A percentile compares a stretch with the other conserved stretches of the same genome.
phyloP scores from a whole-genome alignment of 2,113 vertebrate genomes.

The Engystomops pustulosus region DNA sequence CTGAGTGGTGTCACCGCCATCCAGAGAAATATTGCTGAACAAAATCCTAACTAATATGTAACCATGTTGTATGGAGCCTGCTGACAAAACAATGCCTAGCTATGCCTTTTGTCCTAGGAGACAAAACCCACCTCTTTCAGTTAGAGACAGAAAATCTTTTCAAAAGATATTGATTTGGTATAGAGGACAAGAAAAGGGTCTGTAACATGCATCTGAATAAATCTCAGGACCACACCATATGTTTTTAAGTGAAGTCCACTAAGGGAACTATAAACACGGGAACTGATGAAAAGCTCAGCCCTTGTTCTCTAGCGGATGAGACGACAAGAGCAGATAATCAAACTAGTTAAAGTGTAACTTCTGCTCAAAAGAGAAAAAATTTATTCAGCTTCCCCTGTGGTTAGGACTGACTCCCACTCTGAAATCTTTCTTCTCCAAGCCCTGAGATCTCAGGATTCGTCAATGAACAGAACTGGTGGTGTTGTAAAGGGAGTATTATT shows the following conservation, averaged over 20 bases:
- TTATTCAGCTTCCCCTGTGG: background rate
- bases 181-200: constrained; percentile 13
- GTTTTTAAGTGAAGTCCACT: constrained; percentile 7
- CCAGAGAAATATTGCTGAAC: background rate
- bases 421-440: background rate
- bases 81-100: constrained; percentile 22
- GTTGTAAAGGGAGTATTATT: background rate
- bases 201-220: constrained; percentile 22
- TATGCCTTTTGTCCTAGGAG: background rate
- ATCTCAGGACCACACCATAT: constrained; percentile 5
- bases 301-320: constrained; percentile 12
- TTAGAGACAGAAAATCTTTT: background rate
- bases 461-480: background rate
- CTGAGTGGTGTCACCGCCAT: constrained; percentile 17
- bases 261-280: background rate
- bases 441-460: background rate
- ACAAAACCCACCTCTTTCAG: constrained; percentile 7
- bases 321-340: background rate
- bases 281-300: background rate
- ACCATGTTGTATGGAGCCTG: background rate
- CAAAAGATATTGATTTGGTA: constrained; percentile 28
- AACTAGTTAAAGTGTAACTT: constrained; percentile 9
- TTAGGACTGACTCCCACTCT: background rate
- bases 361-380: background rate
- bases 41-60: background rate